Evolutionary conservation across 92 coral and sea anemone genomes (phyloP).

Genomic region (Epizoanthus ramosus): DNA sequence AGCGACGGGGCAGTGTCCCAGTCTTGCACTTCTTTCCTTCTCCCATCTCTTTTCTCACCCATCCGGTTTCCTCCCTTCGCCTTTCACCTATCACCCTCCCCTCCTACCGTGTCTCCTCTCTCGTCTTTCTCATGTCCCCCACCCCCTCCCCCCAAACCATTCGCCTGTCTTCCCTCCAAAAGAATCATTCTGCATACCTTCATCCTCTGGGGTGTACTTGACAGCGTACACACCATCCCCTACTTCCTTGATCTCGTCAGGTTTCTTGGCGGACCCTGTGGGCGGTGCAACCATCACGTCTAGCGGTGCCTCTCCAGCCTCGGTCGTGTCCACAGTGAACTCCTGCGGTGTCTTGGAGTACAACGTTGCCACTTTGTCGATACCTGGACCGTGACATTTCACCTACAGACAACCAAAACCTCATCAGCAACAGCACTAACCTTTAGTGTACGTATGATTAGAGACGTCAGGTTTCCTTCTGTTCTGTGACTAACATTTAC

Average conservation of each 20-base stretch:
- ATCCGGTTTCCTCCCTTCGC: too few relatives aligned
- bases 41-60: too few relatives aligned
- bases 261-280: constrained; percentile 67
- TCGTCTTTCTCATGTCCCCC: background rate
- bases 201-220: constrained; percentile 83
- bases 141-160: background rate
- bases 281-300: constrained; percentile 92
- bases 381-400: constrained; percentile 96
- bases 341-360: constrained; percentile 87
- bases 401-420: constrained; percentile 40
- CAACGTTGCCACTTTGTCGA: constrained; percentile 79
- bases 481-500: too few relatives aligned
- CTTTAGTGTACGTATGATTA: too few relatives aligned
- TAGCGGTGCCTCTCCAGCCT: constrained; percentile 95
- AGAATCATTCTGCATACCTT: constrained; percentile 61
- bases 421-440: too few relatives aligned
- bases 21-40: too few relatives aligned
- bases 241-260: constrained; percentile 80
- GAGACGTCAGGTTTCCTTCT: too few relatives aligned
- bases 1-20: too few relatives aligned
- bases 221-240: constrained; percentile 77
- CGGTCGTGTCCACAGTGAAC: constrained; percentile 89
- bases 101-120: too few relatives aligned
- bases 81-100: too few relatives aligned
- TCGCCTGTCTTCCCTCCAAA: background rate